These are phyloP conservation scores for Cyprinella venusta DNA, from an alignment of 2,797 vertebrate species.

Conservation along the genomic window DNA sequence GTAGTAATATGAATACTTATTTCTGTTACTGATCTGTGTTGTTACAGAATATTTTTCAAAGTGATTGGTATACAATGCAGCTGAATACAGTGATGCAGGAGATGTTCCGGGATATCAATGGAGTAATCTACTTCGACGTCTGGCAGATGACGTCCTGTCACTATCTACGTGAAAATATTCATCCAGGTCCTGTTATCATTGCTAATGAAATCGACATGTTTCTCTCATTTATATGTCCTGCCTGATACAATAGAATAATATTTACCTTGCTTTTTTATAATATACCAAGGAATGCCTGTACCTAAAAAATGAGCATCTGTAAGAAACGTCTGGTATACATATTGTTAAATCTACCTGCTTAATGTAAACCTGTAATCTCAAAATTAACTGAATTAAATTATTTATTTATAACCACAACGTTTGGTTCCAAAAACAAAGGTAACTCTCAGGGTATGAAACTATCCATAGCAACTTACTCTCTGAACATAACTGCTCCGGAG, in stretches of 20 bases:
- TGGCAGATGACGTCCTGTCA: slow-evolving; percentile 42
- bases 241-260: neutral
- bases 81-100: slow-evolving; percentile 11
- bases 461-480: too few relatives aligned
- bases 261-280: too few relatives aligned
- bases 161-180: neutral
- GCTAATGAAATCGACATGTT: slow-evolving; percentile 2
- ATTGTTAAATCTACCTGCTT: too few relatives aligned
- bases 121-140: slow-evolving; percentile 9
- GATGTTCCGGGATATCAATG: neutral
- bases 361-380: too few relatives aligned
- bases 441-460: too few relatives aligned
- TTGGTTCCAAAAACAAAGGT: too few relatives aligned
- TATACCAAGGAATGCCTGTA: too few relatives aligned
- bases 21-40: neutral
- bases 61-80: slow-evolving; percentile 11
- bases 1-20: neutral
- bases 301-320: too few relatives aligned
- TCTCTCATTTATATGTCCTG: neutral
- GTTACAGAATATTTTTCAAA: slow-evolving; percentile 6
- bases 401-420: too few relatives aligned
- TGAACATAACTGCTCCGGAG: too few relatives aligned
- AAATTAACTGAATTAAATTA: too few relatives aligned
- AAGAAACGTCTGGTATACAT: too few relatives aligned
- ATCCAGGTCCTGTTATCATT: neutral